Evolutionary conservation across 2,888 invertebrate genomes (phyloP), one percentile per base, ranked within the genome.

Genomic region (Baccha elongata): DNA sequence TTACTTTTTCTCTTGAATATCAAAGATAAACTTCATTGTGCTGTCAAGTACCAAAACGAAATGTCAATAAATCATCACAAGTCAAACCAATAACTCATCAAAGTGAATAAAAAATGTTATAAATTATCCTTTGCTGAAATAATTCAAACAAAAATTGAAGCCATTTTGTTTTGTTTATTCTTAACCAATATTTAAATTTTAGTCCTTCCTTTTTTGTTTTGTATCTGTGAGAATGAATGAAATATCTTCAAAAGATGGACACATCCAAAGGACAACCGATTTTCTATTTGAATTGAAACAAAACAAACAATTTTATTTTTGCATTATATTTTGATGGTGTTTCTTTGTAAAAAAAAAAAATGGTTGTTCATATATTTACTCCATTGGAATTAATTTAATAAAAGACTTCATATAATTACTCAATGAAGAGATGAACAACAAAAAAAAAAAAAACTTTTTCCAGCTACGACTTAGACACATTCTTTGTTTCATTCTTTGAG

Each of bases 31-130:
- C 55, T 40, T 40, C n/a, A 40, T 58, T 23, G 15, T 40, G 8
- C 13, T 21, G 55, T 40, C 55, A 55, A 55, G 17, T 13, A 23
- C 6, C n/a, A 1, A 58, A n/a, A 58, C 40, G 15, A 11, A 21
- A 15, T 40, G 5, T 23, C 15, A 58, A 40, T 58, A 58, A 58
- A 58, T 40, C 55, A 58, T 58, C 23, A 40, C 23, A 3, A 40
- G n/a, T 40, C 37, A 23, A 15, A 26, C 37, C 55, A 55, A 55
- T 55, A 55, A 55, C 15, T 55, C 37, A 55, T 55, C 13, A 55
- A 53, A 53, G n/a, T 35, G 21, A 37, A 15, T n/a, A 35, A 19
- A 35, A 19, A n/a, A 21, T 32, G 10, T 21, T 37, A 55, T 55
- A 55, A 55, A 55, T 55, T 37, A 55, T 55, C 5, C 0, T 4